These are phyloP conservation scores for Monomorium pharaonis DNA, from an alignment of 1,140 invertebrate species.

Conservation along the genomic window DNA sequence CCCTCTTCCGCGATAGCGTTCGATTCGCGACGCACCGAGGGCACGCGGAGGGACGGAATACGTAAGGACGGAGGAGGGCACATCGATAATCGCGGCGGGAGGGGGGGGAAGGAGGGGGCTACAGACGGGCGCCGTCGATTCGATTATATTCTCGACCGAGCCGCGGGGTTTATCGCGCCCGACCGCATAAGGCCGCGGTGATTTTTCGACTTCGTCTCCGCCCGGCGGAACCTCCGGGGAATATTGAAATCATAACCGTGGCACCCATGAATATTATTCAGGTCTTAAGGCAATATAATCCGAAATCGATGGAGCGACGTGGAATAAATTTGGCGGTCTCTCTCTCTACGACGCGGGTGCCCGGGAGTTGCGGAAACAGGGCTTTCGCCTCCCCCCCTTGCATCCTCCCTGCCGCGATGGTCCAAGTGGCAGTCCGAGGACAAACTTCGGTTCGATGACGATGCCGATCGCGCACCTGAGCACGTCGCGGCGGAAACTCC, in stretches of 20 bases:
- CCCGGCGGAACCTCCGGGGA: slow-evolving; percentile 60
- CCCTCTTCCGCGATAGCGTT: background rate
- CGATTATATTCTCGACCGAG: slow-evolving; percentile 70
- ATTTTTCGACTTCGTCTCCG: slow-evolving; percentile 78
- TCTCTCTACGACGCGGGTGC: background rate
- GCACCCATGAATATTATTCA: slow-evolving; percentile 83
- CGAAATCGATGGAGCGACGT: slow-evolving; percentile 81
- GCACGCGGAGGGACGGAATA: background rate
- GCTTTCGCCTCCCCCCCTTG: background rate
- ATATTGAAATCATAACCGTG: slow-evolving; percentile 84
- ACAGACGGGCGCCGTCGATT: slow-evolving; percentile 40
- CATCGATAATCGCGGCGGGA: slow-evolving; percentile 55
- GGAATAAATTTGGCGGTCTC: slow-evolving; percentile 80
- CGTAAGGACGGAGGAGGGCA: background rate
- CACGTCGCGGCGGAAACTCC: background rate
- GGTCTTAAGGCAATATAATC: slow-evolving; percentile 83
- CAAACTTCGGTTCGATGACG: slow-evolving; percentile 45
- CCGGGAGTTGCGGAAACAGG: background rate
- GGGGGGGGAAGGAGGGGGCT: too few species aligned
- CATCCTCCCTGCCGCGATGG: background rate
- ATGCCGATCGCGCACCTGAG: slow-evolving; percentile 28
- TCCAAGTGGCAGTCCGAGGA: background rate
- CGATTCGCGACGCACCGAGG: background rate
- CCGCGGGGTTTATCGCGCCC: slow-evolving; percentile 74
- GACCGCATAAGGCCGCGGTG: slow-evolving; percentile 70